Evolutionary conservation across 2,888 invertebrate species (phyloP).

Genomic region (Lacanobia wlatinum): DNA sequence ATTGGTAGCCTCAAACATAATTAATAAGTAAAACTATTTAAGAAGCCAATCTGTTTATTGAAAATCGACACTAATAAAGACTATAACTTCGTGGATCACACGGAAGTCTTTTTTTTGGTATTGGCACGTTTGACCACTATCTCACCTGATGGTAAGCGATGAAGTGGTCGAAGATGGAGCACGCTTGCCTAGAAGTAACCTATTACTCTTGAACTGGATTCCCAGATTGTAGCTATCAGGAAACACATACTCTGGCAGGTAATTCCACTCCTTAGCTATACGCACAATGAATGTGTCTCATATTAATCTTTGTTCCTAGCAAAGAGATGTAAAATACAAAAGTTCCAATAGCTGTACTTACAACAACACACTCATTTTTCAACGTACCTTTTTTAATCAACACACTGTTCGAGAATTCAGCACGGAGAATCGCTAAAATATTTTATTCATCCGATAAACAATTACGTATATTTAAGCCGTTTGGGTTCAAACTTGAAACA

Average conservation of each 20-base stretch:
- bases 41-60: neutral
- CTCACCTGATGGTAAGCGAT: too few relatives aligned
- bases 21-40: neutral
- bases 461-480: constrained; percentile 50
- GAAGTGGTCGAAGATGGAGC: too few relatives aligned
- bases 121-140: too few relatives aligned
- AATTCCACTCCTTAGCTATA: too few relatives aligned
- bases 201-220: too few relatives aligned
- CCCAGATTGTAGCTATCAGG: too few relatives aligned
- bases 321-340: constrained; percentile 9
- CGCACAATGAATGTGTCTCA: too few relatives aligned
- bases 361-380: constrained; percentile 27
- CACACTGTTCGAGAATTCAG: constrained; percentile 30
- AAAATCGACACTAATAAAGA: neutral
- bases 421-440: constrained; percentile 38
- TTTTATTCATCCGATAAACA: constrained; percentile 49
- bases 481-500: constrained; percentile 42
- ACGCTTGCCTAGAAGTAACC: too few relatives aligned
- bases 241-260: too few relatives aligned
- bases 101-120: too few relatives aligned
- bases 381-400: constrained; percentile 55
- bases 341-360: neutral
- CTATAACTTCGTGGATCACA: too few relatives aligned
- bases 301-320: neutral
- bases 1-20: neutral